Evolutionary conservation across 37 sponge, comb jelly and placozoan genomes (phyloP).

Genomic region (Dysidea cf. avara): DNA sequence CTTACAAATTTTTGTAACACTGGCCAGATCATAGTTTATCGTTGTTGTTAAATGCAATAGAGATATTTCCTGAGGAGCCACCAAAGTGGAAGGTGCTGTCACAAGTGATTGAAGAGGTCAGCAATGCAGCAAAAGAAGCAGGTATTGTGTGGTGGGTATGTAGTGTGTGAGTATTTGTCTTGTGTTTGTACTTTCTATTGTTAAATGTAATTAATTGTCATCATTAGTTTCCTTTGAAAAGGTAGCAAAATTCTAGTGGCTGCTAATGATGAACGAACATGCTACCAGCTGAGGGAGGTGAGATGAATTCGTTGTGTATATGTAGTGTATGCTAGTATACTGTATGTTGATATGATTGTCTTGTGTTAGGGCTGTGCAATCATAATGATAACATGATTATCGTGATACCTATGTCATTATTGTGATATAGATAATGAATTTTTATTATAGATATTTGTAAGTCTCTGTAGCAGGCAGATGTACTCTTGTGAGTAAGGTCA

Average conservation of each 20-base stretch:
- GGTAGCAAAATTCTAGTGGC: conserved; percentile 53
- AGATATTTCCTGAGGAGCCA: conserved; percentile 63
- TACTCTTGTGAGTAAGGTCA: too few relatives aligned
- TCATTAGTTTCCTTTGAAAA: too few relatives aligned
- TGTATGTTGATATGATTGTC: not conserved
- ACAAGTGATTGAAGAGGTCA: conserved; percentile 77
- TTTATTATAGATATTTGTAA: not conserved
- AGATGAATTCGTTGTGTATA: not conserved
- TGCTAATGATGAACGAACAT: conserved; percentile 79
- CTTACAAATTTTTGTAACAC: too few relatives aligned
- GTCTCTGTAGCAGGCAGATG: not conserved
- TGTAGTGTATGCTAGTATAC: not conserved
- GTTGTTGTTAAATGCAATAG: too few relatives aligned
- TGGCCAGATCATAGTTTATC: too few relatives aligned
- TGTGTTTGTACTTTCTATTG: too few relatives aligned
- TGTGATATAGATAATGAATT: not conserved
- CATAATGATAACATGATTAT: not conserved
- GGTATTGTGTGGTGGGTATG: too few relatives aligned
- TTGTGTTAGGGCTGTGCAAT: not conserved
- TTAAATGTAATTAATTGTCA: too few relatives aligned
- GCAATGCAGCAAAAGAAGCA: too few relatives aligned
- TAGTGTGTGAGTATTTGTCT: too few relatives aligned
- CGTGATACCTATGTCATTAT: too few relatives aligned
- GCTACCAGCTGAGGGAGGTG: conserved; percentile 78
- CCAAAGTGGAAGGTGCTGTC: conserved; percentile 91